phyloP scores from a whole-genome alignment of 1,140 invertebrate genomes.

The Leptonema lineaticorne region DNA sequence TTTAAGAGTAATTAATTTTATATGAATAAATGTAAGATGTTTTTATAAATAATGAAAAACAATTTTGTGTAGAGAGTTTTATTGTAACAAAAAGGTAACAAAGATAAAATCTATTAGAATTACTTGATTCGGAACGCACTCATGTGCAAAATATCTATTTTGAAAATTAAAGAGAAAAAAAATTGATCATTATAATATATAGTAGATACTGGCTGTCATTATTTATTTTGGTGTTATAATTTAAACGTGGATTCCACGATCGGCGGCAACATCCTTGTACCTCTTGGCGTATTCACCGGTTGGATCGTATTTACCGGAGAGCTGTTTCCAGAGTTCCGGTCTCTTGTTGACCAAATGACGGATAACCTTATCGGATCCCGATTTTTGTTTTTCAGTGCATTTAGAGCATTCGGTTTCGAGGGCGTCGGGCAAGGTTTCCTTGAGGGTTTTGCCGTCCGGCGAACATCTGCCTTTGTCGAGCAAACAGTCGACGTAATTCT shows the following conservation, averaged over 20 bases:
- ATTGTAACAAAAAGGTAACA: background rate
- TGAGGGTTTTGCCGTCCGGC: conserved; percentile 69
- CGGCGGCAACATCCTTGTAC: conserved; percentile 57
- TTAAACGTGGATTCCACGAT: conserved; percentile 19
- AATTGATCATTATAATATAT: background rate
- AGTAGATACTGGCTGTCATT: background rate
- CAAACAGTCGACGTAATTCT: conserved; percentile 71
- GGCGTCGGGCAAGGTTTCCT: conserved; percentile 68
- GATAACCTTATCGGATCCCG: conserved; percentile 62
- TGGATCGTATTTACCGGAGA: conserved; percentile 66
- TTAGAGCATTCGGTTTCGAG: conserved; percentile 66
- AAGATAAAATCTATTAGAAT: background rate
- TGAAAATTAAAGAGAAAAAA: background rate
- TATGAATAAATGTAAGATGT: no score
- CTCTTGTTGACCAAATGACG: conserved; percentile 61
- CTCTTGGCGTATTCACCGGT: conserved; percentile 60
- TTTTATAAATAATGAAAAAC: background rate
- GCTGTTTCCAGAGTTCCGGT: conserved; percentile 60
- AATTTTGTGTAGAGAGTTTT: background rate
- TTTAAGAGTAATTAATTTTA: no score
- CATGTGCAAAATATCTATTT: background rate
- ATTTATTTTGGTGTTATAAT: background rate
- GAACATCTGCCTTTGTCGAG: conserved; percentile 69
- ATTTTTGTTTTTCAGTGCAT: conserved; percentile 64
- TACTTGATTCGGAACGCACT: no score